Percentiles rank a stretch among this genome's conserved stretches.
Evolutionary conservation across 2,113 vertebrate species (phyloP).

Genomic region (Pogonocichla stellata): DNA sequence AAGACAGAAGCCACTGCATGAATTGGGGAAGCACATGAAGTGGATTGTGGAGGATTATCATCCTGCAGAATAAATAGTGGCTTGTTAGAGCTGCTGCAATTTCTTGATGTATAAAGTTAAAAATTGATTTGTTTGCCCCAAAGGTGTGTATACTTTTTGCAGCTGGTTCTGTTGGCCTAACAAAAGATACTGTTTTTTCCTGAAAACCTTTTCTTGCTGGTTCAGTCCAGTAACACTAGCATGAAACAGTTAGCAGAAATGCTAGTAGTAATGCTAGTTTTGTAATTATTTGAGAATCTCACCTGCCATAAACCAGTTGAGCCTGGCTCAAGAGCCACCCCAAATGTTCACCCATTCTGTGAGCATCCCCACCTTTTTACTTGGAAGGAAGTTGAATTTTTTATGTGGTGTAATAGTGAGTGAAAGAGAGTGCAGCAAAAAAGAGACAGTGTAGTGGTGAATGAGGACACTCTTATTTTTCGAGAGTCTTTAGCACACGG

Average conservation of each 20-base stretch:
- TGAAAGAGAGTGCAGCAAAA: neutral
- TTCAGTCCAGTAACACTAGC: neutral
- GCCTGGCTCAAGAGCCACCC: neutral
- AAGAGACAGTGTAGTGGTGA: neutral
- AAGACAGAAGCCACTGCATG: neutral
- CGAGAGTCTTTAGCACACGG: neutral
- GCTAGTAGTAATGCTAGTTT: neutral
- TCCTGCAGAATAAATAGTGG: neutral
- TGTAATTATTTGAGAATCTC: neutral
- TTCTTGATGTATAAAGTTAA: neutral
- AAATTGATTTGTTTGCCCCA: neutral
- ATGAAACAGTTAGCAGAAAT: neutral
- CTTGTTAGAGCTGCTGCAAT: neutral
- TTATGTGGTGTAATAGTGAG: neutral
- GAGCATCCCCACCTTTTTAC: neutral
- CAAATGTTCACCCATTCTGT: neutral
- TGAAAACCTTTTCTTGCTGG: neutral
- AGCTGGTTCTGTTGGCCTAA: neutral
- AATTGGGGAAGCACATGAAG: neutral
- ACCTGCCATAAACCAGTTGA: neutral
- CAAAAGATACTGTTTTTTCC: neutral
- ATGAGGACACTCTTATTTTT: neutral
- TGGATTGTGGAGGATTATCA: neutral
- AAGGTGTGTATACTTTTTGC: neutral
- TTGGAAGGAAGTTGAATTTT: neutral